These are phyloP conservation scores for Melitaea cinxia DNA, from an alignment of 1,140 invertebrate species.

Conservation along the genomic window DNA sequence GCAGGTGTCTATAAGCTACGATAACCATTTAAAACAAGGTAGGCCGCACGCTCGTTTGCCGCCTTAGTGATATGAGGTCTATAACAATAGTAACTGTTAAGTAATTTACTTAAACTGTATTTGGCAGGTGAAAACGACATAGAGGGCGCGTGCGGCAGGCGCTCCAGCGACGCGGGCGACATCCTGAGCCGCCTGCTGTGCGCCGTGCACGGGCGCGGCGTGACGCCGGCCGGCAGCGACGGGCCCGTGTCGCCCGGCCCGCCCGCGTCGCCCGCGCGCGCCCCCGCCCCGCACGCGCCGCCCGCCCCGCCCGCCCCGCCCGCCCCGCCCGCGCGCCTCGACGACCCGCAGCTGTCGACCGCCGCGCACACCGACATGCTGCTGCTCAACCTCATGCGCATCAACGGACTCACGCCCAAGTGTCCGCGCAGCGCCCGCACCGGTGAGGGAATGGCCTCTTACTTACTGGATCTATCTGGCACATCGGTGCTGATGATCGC, in stretches of 20 bases:
- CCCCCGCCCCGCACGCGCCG: constrained; percentile 49
- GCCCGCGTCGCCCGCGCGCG: constrained; percentile 8
- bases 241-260: constrained; percentile 29
- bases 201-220: constrained; percentile 38
- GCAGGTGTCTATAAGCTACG: too few species aligned
- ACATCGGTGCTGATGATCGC: too few species aligned
- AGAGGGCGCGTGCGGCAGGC: constrained; percentile 48
- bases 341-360: constrained; percentile 68
- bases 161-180: constrained; percentile 30
- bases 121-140: constrained; percentile 69
- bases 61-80: too few species aligned
- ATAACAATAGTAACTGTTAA: too few species aligned
- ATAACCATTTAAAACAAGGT: too few species aligned
- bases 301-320: constrained; percentile 17
- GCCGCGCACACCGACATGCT: constrained; percentile 72
- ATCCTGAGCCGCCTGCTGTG: constrained; percentile 28
- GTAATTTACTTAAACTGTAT: background rate
- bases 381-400: constrained; percentile 72
- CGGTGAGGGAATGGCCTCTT: constrained; percentile 33
- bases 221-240: constrained; percentile 51
- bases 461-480: too few species aligned
- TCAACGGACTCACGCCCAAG: constrained; percentile 70
- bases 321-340: constrained; percentile 31
- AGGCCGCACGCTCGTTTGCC: too few species aligned
- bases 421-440: constrained; percentile 41